A percentile compares a stretch with the other conserved stretches of the same genome.
Evolutionary conservation across 2,888 invertebrate species (phyloP).

Genomic region (Chrysotoxum bicinctum): DNA sequence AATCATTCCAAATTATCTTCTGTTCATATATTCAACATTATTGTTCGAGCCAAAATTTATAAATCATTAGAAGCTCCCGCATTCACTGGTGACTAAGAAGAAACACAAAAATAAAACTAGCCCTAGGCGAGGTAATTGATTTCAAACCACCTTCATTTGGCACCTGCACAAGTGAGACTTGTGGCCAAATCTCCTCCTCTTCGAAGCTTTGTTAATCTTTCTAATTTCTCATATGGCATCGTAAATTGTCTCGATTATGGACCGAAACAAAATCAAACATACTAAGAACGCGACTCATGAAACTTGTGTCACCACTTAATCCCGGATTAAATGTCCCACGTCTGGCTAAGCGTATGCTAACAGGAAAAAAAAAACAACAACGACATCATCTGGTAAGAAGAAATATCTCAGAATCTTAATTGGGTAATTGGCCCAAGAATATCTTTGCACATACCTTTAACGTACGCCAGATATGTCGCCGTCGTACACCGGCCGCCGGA

Average conservation of each 20-base stretch:
- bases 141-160: conserved; percentile 37
- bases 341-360: conserved; percentile 19
- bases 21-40: conserved; percentile 48
- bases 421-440: conserved; percentile 76
- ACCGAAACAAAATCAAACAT: conserved; percentile 11
- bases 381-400: conserved; percentile 25
- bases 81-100: neutral
- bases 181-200: neutral
- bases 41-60: conserved; percentile 20
- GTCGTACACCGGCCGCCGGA: neutral
- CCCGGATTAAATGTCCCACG: conserved; percentile 61
- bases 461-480: conserved; percentile 43
- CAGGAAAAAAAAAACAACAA: neutral
- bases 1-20: conserved; percentile 55
- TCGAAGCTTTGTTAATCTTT: neutral
- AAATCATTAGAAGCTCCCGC: neutral
- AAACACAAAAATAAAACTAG: conserved; percentile 21
- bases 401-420: conserved; percentile 73
- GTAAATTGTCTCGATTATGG: conserved; percentile 32
- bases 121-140: conserved; percentile 64
- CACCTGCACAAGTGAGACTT: conserved; percentile 17
- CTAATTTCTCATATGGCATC: conserved; percentile 44
- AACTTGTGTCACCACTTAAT: conserved; percentile 69
- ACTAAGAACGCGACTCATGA: conserved; percentile 38
- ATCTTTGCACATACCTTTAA: conserved; percentile 56